A percentile compares a stretch with the other conserved stretches of the same genome.
phyloP scores from a whole-genome alignment of 2,888 invertebrate genomes.

The Tillus elongatus region DNA sequence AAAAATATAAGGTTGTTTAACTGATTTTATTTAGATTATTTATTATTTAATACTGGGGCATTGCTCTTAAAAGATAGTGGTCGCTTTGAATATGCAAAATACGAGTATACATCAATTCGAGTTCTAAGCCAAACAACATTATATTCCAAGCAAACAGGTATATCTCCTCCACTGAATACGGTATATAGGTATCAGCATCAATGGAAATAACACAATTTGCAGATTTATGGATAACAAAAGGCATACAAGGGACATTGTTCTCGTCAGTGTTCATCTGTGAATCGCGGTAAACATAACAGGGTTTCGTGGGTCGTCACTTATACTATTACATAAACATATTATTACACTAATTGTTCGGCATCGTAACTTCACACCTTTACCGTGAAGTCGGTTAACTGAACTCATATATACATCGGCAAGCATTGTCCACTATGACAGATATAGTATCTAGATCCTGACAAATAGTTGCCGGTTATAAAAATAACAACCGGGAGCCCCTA shows the following conservation, averaged over 20 bases:
- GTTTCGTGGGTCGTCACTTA: constrained; percentile 23
- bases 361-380: constrained; percentile 39
- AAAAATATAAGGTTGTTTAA: no score
- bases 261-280: constrained; percentile 17
- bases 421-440: constrained; percentile 37
- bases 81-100: no score
- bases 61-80: no score
- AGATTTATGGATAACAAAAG: background rate
- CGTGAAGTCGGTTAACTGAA: constrained; percentile 29
- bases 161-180: no score
- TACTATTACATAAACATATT: constrained; percentile 34
- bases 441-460: constrained; percentile 36
- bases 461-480: constrained; percentile 34
- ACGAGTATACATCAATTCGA: no score
- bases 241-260: constrained; percentile 13
- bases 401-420: constrained; percentile 29
- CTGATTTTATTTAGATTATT: no score
- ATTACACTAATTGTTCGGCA: constrained; percentile 38
- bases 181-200: background rate
- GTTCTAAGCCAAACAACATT: no score
- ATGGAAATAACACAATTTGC: background rate
- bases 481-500: constrained; percentile 31
- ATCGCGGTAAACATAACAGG: constrained; percentile 20
- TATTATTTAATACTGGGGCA: no score
- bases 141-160: no score